phyloP scores from a whole-genome alignment of 1,140 invertebrate genomes.

The Brachionus koreanus region DNA sequence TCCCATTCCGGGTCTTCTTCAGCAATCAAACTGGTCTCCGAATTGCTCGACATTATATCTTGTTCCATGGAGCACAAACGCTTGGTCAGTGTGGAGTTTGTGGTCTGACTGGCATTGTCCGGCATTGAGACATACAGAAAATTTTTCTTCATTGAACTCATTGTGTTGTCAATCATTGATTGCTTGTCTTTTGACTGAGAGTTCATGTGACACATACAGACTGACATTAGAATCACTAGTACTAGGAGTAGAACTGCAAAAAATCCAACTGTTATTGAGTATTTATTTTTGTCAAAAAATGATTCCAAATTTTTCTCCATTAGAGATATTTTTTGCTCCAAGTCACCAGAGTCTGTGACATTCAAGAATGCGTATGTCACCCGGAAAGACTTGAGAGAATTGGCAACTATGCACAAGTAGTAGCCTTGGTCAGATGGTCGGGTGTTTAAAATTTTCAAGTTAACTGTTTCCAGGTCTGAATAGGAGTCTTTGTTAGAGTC shows the following conservation, averaged over 20 bases:
- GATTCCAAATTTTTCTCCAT: constrained; percentile 6
- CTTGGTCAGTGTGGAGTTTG: background rate
- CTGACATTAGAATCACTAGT: background rate
- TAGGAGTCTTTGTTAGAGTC: constrained; percentile 37
- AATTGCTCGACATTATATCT: background rate
- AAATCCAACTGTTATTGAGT: constrained; percentile 1
- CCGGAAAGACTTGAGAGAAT: constrained; percentile 8
- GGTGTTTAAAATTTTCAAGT: background rate
- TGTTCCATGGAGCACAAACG: background rate
- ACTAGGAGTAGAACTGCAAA: background rate
- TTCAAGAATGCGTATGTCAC: constrained; percentile 36
- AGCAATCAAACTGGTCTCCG: background rate
- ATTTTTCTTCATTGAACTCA: constrained; percentile 38
- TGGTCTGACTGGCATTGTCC: constrained; percentile 5
- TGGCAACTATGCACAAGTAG: constrained; percentile 40
- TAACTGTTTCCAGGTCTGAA: constrained; percentile 35
- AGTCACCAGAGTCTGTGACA: background rate
- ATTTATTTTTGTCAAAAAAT: constrained; percentile 30
- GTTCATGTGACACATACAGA: background rate
- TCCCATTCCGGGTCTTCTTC: constrained; percentile 36
- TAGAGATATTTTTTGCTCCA: background rate
- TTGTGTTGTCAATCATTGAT: background rate
- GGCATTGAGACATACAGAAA: constrained; percentile 38
- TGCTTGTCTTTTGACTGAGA: background rate
- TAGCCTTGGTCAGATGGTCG: background rate